These are phyloP conservation scores for Aplocera efformata DNA, from an alignment of 2,888 invertebrate species.

Conservation along the genomic window DNA sequence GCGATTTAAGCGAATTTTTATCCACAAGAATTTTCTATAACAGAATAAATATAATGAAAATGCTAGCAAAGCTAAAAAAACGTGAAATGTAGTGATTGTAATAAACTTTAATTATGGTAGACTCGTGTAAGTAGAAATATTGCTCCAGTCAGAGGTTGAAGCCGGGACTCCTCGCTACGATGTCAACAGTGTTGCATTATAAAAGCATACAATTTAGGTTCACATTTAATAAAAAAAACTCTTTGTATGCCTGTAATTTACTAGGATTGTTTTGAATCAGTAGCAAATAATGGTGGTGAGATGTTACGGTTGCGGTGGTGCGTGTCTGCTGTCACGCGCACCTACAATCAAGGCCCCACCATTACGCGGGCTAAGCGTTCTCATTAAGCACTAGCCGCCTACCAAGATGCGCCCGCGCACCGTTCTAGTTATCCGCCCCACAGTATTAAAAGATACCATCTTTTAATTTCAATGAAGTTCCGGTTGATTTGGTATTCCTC, in stretches of 20 bases:
- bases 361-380: slow-evolving; percentile 62
- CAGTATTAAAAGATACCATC: slow-evolving; percentile 50
- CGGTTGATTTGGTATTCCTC: slow-evolving; percentile 20
- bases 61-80: too few relatives aligned
- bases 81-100: too few relatives aligned
- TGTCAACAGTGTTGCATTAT: too few relatives aligned
- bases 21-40: too few relatives aligned
- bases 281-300: slow-evolving; percentile 46
- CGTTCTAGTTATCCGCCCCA: slow-evolving; percentile 38
- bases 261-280: slow-evolving; percentile 41
- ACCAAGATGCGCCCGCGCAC: slow-evolving; percentile 40
- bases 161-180: too few relatives aligned
- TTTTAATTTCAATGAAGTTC: slow-evolving; percentile 47
- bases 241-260: slow-evolving; percentile 27
- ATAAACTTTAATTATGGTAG: too few relatives aligned
- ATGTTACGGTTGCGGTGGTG: slow-evolving; percentile 46
- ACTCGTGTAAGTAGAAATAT: too few relatives aligned
- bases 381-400: slow-evolving; percentile 53
- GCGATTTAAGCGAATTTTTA: too few relatives aligned
- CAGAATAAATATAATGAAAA: too few relatives aligned
- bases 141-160: too few relatives aligned
- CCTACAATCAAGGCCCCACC: slow-evolving; percentile 55
- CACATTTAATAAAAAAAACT: not conserved
- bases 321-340: slow-evolving; percentile 47
- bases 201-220: not conserved